Conservation (phyloP, 2,797 vertebrate genomes). For the Rhabdophis nuchalis region DNA sequence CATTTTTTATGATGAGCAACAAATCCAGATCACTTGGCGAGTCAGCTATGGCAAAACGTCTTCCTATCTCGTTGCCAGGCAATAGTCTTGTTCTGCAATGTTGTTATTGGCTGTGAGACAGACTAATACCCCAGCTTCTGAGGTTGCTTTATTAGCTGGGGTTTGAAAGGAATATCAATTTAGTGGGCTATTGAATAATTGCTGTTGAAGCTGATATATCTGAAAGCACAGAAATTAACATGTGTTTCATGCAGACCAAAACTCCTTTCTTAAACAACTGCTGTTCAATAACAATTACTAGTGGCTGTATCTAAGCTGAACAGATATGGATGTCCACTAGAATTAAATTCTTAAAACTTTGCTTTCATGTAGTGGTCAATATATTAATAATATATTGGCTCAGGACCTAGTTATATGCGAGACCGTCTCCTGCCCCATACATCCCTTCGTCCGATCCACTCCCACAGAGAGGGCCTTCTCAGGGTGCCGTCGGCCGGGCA, state of each 20-base stretch:
- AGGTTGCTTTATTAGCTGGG: not conserved
- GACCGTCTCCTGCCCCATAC: no score
- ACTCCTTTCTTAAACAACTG: not conserved
- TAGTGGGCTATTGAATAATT: not conserved
- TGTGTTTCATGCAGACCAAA: not conserved
- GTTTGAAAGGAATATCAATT: not conserved
- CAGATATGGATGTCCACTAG: not conserved
- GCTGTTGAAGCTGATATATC: not conserved
- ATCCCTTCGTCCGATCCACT: no score
- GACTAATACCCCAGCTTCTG: not conserved
- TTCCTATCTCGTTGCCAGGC: conserved; percentile 5
- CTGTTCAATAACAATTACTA: not conserved
- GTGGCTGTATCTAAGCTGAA: not conserved
- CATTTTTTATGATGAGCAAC: not conserved
- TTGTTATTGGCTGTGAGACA: not conserved
- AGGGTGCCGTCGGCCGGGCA: no score
- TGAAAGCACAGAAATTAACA: not conserved
- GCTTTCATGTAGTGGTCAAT: not conserved
- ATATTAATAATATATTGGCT: no score
- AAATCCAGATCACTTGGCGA: not conserved
- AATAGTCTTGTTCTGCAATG: not conserved
- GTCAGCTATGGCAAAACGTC: not conserved
- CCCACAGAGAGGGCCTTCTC: no score
- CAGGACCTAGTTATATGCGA: no score
- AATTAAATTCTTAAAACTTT: not conserved